Percentiles rank a stretch among this genome's conserved stretches.
These are phyloP conservation scores for Hypomecis punctinalis DNA, from an alignment of 2,888 invertebrate genomes.

Conservation along the genomic window DNA sequence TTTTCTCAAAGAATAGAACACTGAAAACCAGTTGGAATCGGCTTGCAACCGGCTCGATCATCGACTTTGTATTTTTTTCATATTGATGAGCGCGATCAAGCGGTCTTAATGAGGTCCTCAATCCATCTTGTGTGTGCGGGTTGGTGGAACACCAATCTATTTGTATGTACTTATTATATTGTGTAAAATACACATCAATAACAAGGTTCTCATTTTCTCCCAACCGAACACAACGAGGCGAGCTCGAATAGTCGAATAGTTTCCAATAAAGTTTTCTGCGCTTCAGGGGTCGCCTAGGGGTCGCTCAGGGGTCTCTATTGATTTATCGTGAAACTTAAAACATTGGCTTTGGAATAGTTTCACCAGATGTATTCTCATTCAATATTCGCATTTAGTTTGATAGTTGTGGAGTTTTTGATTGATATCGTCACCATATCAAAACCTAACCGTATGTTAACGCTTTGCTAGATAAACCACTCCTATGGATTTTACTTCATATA, in stretches of 20 bases:
- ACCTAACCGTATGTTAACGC: too few relatives aligned
- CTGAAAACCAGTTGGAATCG: too few relatives aligned
- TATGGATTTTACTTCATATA: too few relatives aligned
- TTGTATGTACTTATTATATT: not conserved
- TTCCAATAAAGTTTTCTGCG: constrained; percentile 24
- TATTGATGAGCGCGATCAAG: too few relatives aligned
- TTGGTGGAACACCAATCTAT: too few relatives aligned
- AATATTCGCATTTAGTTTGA: constrained; percentile 17
- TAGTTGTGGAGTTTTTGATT: constrained; percentile 4
- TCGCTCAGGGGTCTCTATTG: constrained; percentile 20
- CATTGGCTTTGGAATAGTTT: constrained; percentile 25
- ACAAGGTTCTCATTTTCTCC: constrained; percentile 8
- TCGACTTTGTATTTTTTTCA: too few relatives aligned
- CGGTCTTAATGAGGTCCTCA: too few relatives aligned
- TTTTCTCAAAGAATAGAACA: too few relatives aligned
- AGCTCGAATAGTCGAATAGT: constrained; percentile 12
- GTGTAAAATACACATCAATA: not conserved
- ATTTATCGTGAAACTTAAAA: constrained; percentile 32
- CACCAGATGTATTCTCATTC: constrained; percentile 28
- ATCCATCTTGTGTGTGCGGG: too few relatives aligned
- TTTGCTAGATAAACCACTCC: too few relatives aligned
- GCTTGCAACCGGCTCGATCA: too few relatives aligned
- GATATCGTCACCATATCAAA: not conserved
- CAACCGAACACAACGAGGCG: constrained; percentile 14
- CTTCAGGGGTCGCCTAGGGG: constrained; percentile 16